Evolutionary conservation across 2,113 vertebrate genomes (phyloP).

Genomic region (Calyptommatus sinebrachiatus): DNA sequence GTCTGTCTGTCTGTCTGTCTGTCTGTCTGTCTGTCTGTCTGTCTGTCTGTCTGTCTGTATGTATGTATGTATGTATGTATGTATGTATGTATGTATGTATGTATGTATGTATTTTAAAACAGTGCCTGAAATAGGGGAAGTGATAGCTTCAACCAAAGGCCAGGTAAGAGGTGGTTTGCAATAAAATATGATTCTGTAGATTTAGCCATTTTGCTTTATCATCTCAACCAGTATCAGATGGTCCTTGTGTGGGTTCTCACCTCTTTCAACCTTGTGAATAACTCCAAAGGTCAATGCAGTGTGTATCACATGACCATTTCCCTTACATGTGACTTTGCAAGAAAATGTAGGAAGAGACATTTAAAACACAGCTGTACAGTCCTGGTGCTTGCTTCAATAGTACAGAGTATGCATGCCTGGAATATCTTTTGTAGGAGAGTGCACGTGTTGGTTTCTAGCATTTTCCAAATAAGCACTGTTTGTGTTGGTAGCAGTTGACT

Average conservation of each 20-base stretch:
- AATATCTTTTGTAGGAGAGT: not conserved
- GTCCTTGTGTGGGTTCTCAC: not conserved
- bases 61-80: too few relatives aligned
- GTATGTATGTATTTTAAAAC: too few relatives aligned
- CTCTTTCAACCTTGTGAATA: not conserved
- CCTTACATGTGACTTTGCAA: not conserved
- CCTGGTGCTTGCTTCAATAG: not conserved
- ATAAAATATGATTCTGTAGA: not conserved
- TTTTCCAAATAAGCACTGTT: not conserved
- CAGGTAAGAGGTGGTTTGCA: too few relatives aligned
- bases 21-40: too few relatives aligned
- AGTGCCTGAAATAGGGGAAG: too few relatives aligned
- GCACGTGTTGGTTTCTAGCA: not conserved
- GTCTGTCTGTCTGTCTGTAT: too few relatives aligned
- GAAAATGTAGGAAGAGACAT: not conserved
- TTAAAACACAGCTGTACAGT: not conserved
- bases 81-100: too few relatives aligned
- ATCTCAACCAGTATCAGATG: not conserved
- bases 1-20: too few relatives aligned
- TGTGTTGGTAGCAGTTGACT: not conserved
- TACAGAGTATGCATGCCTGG: not conserved
- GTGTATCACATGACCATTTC: not conserved
- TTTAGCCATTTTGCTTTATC: not conserved
- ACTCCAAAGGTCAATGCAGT: not conserved
- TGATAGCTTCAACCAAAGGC: too few relatives aligned